Evolutionary conservation across 2,113 vertebrate genomes (phyloP).

Genomic region (Heteronetta atricapilla): DNA sequence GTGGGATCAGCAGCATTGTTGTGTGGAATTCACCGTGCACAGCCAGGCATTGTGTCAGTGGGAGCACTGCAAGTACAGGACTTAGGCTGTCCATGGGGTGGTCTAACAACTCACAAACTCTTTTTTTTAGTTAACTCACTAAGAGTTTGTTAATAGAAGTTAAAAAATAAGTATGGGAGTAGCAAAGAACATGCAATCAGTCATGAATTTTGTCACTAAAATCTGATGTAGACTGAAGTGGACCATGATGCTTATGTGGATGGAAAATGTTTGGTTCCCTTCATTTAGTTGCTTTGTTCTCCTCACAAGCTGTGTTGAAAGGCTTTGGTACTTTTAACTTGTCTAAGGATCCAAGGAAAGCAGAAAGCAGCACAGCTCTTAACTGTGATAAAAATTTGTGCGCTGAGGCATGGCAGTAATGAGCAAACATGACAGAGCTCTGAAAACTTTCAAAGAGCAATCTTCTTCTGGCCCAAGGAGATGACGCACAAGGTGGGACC

Average conservation of each 20-base stretch:
- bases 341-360: neutral
- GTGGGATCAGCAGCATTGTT: constrained; percentile 57
- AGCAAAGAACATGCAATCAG: neutral
- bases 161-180: neutral
- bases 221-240: neutral
- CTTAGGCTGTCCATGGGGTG: constrained; percentile 35
- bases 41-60: constrained; percentile 52
- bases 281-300: neutral
- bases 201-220: neutral
- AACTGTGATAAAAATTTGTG: neutral
- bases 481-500: neutral
- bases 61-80: constrained; percentile 58
- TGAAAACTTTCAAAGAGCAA: neutral
- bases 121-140: neutral
- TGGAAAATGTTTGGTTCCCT: neutral
- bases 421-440: neutral
- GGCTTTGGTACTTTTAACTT: neutral
- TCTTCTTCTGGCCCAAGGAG: neutral
- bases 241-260: neutral
- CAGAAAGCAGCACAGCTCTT: neutral
- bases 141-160: neutral
- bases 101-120: constrained; percentile 30
- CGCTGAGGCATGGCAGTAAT: neutral
- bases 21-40: constrained; percentile 42
- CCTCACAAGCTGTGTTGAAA: neutral